Conservation (phyloP, 1,140 invertebrate genomes). For the Bombus ignitus region DNA sequence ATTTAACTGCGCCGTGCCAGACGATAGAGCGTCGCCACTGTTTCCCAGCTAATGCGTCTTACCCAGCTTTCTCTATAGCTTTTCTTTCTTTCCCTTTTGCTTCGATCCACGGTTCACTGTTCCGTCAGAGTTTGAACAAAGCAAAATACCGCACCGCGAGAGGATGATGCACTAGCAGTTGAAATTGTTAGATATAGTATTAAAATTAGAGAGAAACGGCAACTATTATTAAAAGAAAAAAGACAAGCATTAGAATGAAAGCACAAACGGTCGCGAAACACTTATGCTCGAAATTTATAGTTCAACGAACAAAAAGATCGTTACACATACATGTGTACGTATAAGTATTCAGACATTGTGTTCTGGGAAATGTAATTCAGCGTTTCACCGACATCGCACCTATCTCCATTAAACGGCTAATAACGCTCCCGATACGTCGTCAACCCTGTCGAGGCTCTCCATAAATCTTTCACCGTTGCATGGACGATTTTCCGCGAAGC, state of each 20-base stretch:
- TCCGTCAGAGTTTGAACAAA: neutral
- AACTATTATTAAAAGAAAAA: neutral
- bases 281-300: neutral
- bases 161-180: neutral
- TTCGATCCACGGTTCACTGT: neutral
- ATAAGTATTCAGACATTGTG: neutral
- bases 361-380: neutral
- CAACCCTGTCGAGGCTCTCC: no score
- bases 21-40: slow-evolving; percentile 64
- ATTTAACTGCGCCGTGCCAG: slow-evolving; percentile 66
- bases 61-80: neutral
- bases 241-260: no score
- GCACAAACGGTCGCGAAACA: neutral
- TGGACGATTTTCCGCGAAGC: neutral
- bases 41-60: slow-evolving; percentile 62
- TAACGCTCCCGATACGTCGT: neutral
- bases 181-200: neutral
- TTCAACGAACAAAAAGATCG: neutral
- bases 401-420: neutral
- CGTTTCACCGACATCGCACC: neutral
- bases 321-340: neutral
- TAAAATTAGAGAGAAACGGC: neutral
- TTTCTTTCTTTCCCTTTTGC: neutral
- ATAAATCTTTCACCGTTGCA: neutral
- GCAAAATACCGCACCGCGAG: neutral